These are phyloP conservation scores for Euphonia xanthogaster DNA, from an alignment of 2,797 vertebrate species.

Conservation along the genomic window DNA sequence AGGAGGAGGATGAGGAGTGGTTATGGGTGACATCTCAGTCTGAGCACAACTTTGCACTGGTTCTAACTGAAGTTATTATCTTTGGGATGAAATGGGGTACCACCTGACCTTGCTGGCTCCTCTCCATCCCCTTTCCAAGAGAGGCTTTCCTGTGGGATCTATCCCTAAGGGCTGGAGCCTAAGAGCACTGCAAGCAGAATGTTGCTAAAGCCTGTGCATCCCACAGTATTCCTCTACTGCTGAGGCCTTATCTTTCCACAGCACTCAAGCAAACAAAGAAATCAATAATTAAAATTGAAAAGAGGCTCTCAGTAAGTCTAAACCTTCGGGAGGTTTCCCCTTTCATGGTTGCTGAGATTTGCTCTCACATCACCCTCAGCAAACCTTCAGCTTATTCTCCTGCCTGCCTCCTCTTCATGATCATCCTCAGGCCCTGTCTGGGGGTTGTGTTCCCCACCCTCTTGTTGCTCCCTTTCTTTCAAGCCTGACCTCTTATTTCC, in stretches of 20 bases:
- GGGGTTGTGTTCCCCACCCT: background rate
- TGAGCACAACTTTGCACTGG: fast-evolving
- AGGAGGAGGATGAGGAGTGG: background rate
- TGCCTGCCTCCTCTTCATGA: background rate
- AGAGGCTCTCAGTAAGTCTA: background rate
- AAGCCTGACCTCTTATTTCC: background rate
- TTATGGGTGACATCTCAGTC: background rate
- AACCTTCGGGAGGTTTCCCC: background rate
- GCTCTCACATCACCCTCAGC: background rate
- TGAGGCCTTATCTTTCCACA: background rate
- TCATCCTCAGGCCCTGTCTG: background rate
- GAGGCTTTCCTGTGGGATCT: background rate
- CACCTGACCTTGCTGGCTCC: background rate
- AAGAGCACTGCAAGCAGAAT: background rate
- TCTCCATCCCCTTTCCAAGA: background rate
- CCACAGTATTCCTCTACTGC: background rate
- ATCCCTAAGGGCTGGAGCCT: background rate
- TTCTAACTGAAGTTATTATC: background rate
- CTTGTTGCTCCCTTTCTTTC: background rate
- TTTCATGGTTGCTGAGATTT: background rate
- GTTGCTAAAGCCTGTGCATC: background rate
- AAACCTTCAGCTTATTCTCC: background rate
- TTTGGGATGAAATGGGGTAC: background rate
- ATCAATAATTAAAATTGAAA: background rate
- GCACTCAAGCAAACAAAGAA: background rate